Percentiles rank a stretch among this genome's conserved stretches.
phyloP scores from a whole-genome alignment of 2,888 invertebrate genomes.

The Rhabditoides inermis region DNA sequence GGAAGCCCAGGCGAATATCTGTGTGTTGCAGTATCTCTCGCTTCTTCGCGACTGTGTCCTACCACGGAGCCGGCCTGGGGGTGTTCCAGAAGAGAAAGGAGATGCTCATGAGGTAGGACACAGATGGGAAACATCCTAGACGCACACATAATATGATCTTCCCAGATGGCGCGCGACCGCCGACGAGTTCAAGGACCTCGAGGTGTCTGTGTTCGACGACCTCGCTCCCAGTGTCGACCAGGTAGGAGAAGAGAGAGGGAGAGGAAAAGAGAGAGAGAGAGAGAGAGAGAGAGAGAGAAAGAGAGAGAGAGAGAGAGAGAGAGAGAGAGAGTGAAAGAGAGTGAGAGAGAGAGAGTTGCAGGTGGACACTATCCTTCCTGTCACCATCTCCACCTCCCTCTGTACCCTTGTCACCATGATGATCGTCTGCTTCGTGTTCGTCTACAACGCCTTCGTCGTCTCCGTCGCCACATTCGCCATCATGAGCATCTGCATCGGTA shows the following conservation, averaged over 20 bases:
- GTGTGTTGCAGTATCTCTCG: constrained; percentile 10
- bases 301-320: no score
- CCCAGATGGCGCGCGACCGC: constrained; percentile 36
- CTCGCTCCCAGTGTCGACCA: constrained; percentile 45
- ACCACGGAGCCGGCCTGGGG: constrained; percentile 35
- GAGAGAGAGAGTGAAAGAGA: no score
- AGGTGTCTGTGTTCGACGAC: constrained; percentile 43
- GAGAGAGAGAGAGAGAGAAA: no score
- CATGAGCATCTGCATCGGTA: constrained; percentile 45
- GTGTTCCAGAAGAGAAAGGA: constrained; percentile 22
- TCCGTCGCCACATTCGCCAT: constrained; percentile 42
- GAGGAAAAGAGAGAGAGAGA: no score
- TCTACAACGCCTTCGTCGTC: constrained; percentile 48
- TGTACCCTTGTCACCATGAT: constrained; percentile 40
- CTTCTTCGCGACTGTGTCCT: constrained; percentile 44
- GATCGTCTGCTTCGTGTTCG: constrained; percentile 45
- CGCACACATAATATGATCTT: neutral
- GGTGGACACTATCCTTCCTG: constrained; percentile 32
- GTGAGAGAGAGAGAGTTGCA: constrained; percentile 3
- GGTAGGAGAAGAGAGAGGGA: constrained; percentile 11
- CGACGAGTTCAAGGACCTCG: constrained; percentile 31
- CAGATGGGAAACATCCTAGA: neutral
- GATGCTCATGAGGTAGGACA: constrained; percentile 14
- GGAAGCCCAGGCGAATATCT: neutral
- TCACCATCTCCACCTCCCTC: constrained; percentile 29